These are phyloP conservation scores for Noctua comes DNA, from an alignment of 2,888 invertebrate species.

Conservation along the genomic window DNA sequence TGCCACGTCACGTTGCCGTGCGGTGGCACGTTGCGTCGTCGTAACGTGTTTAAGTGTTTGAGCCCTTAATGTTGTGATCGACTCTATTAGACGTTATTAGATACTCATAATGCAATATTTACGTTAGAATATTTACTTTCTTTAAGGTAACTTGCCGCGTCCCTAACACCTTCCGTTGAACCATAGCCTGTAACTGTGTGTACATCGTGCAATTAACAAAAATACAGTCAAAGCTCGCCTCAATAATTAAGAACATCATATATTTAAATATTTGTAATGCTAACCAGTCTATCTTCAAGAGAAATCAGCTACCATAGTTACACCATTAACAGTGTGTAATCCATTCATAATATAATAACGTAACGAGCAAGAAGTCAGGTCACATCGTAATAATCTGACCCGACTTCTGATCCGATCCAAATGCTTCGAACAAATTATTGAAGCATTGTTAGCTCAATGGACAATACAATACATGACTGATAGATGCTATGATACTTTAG, in stretches of 20 bases:
- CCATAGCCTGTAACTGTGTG: neutral
- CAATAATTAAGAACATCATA: slow-evolving; percentile 3
- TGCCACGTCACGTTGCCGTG: too few relatives aligned
- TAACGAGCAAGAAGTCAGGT: slow-evolving; percentile 39
- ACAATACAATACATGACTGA: slow-evolving; percentile 20
- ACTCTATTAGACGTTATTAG: neutral
- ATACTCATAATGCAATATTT: neutral
- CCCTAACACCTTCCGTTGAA: neutral
- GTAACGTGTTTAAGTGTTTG: too few relatives aligned
- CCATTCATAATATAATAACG: slow-evolving; percentile 42
- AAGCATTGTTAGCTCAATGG: slow-evolving; percentile 17
- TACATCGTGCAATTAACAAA: neutral
- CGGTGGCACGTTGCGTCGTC: too few relatives aligned
- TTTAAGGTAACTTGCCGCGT: neutral
- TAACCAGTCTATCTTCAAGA: slow-evolving; percentile 35
- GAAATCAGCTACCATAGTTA: slow-evolving; percentile 48
- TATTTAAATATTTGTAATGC: slow-evolving; percentile 23
- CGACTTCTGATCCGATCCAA: slow-evolving; percentile 44
- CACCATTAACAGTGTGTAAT: slow-evolving; percentile 45
- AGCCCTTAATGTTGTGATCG: neutral
- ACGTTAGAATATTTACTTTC: neutral
- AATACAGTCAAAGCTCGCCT: neutral
- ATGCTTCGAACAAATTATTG: slow-evolving; percentile 31
- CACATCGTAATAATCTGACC: slow-evolving; percentile 49
- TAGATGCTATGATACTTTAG: neutral